A percentile compares a stretch with the other conserved stretches of the same genome.
Evolutionary conservation across 2,113 vertebrate genomes (phyloP).

Genomic region (Pteruthius melanotis): DNA sequence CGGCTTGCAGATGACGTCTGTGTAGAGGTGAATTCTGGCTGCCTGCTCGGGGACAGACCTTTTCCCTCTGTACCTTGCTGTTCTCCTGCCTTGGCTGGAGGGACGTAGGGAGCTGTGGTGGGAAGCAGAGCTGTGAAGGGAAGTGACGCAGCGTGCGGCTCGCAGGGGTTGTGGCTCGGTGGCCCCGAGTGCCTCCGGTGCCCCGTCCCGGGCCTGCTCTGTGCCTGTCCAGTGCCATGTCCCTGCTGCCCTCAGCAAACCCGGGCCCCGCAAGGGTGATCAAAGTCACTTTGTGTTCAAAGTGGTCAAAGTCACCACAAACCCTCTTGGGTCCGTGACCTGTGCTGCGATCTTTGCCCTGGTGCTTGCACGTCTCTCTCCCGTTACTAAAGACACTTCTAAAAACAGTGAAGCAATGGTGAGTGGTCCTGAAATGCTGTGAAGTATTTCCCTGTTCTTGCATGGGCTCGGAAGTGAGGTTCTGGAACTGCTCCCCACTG

Average conservation of each 20-base stretch:
- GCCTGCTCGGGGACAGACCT: neutral
- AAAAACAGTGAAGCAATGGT: neutral
- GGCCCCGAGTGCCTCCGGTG: too few relatives aligned
- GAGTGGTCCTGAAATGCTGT: neutral
- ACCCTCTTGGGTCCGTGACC: accelerated
- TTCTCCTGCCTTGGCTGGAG: neutral
- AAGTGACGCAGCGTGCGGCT: neutral
- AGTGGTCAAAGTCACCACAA: neutral
- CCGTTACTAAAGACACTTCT: neutral
- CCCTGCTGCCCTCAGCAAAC: neutral
- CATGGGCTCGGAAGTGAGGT: neutral
- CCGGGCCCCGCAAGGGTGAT: neutral
- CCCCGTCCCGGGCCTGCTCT: neutral
- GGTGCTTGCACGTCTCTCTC: neutral
- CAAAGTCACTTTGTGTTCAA: neutral
- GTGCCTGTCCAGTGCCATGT: accelerated
- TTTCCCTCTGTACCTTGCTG: neutral
- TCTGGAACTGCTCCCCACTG: neutral
- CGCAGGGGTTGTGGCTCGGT: neutral
- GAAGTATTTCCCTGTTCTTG: neutral
- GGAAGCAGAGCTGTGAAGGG: neutral
- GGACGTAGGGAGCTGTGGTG: neutral
- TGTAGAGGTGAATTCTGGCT: neutral
- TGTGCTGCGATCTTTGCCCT: neutral
- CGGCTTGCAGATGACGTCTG: accelerated